A percentile compares a stretch with the other conserved stretches of the same genome.
Conservation (phyloP, 23 tunicate genomes). For the Trididemnum nubilum region DNA sequence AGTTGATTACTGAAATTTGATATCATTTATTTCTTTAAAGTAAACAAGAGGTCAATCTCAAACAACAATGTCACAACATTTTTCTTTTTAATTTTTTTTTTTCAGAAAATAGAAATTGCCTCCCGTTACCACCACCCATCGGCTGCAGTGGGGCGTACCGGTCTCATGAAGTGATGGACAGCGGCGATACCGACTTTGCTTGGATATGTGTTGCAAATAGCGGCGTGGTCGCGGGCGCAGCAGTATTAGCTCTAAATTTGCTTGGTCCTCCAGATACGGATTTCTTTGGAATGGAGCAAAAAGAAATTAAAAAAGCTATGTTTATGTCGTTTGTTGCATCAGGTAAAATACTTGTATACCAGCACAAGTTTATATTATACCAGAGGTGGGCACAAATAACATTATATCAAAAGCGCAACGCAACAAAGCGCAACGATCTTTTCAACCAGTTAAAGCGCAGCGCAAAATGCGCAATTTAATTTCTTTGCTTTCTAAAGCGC, state of each 20-base stretch:
- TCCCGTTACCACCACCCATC: slow-evolving; percentile 82
- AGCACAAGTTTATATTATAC: too few species aligned
- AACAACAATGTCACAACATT: too few species aligned
- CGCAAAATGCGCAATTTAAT: too few species aligned
- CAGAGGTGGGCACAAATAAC: too few species aligned
- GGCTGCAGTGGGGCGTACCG: slow-evolving; percentile 44
- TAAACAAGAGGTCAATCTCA: too few species aligned
- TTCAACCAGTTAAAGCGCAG: too few species aligned
- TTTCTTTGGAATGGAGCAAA: slow-evolving; percentile 21
- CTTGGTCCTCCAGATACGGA: neutral
- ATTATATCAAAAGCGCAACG: too few species aligned
- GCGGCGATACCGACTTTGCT: slow-evolving; percentile 58
- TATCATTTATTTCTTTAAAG: too few species aligned
- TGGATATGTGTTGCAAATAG: slow-evolving; percentile 46
- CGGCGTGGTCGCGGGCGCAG: neutral
- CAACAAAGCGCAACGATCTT: too few species aligned
- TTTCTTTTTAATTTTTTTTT: too few species aligned
- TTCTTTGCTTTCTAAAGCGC: too few species aligned
- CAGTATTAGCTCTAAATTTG: slow-evolving; percentile 12
- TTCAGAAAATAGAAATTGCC: slow-evolving; percentile 43
- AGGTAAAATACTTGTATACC: slow-evolving; percentile 41
- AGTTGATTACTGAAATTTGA: too few species aligned
- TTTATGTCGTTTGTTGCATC: slow-evolving; percentile 15
- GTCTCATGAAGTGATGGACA: slow-evolving; percentile 26
- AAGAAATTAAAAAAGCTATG: slow-evolving; percentile 23